A percentile compares a stretch with the other conserved stretches of the same genome.
phyloP scores from a whole-genome alignment of 2,797 vertebrate genomes.

The Lacerta bilineata region DNA sequence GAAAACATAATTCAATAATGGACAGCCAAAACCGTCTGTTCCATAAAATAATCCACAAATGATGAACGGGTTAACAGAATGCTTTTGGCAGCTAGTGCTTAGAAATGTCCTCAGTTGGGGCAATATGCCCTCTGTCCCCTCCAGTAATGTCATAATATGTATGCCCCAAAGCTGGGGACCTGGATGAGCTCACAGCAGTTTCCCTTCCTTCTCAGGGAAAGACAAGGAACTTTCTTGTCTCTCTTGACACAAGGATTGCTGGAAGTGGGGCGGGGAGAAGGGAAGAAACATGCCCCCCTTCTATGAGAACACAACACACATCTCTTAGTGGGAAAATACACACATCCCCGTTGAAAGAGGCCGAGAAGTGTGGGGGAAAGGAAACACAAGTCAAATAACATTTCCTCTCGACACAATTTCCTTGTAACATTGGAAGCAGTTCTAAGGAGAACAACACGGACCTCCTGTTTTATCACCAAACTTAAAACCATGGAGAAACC shows the following conservation, averaged over 20 bases:
- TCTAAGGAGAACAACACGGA: not conserved
- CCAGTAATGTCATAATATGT: not conserved
- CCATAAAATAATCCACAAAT: not conserved
- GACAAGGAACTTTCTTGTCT: not conserved
- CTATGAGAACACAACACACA: too few relatives aligned
- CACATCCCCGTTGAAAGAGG: not conserved
- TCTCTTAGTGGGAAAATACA: not conserved
- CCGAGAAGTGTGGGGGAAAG: not conserved
- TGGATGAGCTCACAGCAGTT: not conserved
- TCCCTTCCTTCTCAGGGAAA: not conserved
- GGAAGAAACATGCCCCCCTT: not conserved
- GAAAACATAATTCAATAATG: not conserved
- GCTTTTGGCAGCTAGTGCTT: not conserved
- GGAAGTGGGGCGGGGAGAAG: not conserved
- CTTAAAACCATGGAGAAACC: too few relatives aligned
- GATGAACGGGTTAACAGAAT: not conserved
- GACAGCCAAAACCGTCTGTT: not conserved
- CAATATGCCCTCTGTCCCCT: not conserved
- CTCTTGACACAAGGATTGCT: not conserved
- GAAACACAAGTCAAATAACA: not conserved
- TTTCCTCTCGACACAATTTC: not conserved
- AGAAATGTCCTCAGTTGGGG: not conserved
- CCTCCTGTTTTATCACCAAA: too few relatives aligned
- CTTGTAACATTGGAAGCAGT: not conserved
- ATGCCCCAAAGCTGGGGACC: not conserved